Conservation (phyloP, 2,888 invertebrate species). For the Patella pellucida region DNA sequence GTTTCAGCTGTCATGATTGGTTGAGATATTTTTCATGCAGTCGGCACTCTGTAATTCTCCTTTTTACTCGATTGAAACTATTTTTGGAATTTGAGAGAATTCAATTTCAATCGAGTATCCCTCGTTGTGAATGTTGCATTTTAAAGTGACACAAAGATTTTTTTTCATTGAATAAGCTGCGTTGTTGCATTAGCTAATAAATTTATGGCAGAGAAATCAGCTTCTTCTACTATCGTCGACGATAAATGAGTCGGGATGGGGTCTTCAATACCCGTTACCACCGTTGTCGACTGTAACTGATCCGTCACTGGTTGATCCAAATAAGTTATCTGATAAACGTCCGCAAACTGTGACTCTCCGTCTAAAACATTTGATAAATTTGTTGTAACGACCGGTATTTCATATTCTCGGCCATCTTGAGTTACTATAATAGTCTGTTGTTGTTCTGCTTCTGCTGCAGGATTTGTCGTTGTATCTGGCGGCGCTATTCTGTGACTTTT, state of each 20-base stretch:
- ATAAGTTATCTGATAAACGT: background rate
- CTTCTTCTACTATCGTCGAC: constrained; percentile 28
- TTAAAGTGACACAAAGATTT: too few species aligned
- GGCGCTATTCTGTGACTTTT: constrained; percentile 43
- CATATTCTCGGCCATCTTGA: background rate
- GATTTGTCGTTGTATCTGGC: background rate
- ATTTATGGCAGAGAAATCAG: constrained; percentile 45
- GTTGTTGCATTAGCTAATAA: constrained; percentile 42
- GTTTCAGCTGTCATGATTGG: too few species aligned
- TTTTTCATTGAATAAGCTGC: constrained; percentile 19
- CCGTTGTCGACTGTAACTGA: background rate
- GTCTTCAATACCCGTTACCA: background rate
- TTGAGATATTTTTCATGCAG: too few species aligned
- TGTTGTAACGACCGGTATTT: background rate
- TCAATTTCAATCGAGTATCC: too few species aligned
- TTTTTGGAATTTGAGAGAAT: too few species aligned
- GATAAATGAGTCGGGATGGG: background rate
- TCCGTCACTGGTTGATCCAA: background rate
- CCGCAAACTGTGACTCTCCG: background rate
- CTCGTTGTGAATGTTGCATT: too few species aligned
- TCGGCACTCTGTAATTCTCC: too few species aligned
- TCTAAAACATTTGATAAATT: background rate
- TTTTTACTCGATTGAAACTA: too few species aligned
- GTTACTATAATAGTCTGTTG: too few species aligned
- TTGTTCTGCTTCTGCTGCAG: too few species aligned